Evolutionary conservation across 2,113 vertebrate species (phyloP).

Genomic region (Gavialis gangeticus): DNA sequence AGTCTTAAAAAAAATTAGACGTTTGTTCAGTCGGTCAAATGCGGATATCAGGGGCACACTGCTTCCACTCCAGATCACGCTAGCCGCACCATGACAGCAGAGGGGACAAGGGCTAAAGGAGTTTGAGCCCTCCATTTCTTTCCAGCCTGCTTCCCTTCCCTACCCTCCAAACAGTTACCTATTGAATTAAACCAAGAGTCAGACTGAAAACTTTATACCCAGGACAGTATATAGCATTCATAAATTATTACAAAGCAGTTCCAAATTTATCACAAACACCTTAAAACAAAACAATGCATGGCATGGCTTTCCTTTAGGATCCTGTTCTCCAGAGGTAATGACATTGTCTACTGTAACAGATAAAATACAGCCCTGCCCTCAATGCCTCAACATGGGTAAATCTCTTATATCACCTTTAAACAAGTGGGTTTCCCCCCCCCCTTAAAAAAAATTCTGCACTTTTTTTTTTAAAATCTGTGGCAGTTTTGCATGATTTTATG

Average conservation of each 20-base stretch:
- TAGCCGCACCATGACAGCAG: rapidly evolving
- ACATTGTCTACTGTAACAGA: not conserved
- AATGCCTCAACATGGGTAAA: not conserved
- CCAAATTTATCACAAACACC: not conserved
- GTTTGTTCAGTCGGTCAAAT: not conserved
- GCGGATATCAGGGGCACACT: too few species aligned
- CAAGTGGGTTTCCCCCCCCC: not conserved
- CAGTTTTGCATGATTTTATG: not conserved
- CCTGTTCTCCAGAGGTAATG: rapidly evolving
- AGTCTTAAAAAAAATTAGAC: not conserved
- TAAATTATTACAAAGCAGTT: not conserved
- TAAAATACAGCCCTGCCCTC: not conserved
- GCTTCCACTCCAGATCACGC: not conserved
- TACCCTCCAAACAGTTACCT: slow-evolving; percentile 50
- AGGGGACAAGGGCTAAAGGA: not conserved
- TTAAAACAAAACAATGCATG: rapidly evolving
- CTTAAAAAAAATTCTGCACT: too few species aligned
- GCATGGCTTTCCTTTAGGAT: rapidly evolving
- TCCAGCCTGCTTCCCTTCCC: not conserved
- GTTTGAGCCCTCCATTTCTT: slow-evolving; percentile 45
- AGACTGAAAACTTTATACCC: slow-evolving; percentile 20
- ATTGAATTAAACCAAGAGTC: slow-evolving; percentile 62
- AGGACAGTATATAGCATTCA: not conserved
- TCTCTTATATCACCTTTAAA: not conserved
- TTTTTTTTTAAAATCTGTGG: too few species aligned